Base-by-base conservation (phyloP, 2,888 invertebrate genomes). In the Hyposoter didymator region DNA sequence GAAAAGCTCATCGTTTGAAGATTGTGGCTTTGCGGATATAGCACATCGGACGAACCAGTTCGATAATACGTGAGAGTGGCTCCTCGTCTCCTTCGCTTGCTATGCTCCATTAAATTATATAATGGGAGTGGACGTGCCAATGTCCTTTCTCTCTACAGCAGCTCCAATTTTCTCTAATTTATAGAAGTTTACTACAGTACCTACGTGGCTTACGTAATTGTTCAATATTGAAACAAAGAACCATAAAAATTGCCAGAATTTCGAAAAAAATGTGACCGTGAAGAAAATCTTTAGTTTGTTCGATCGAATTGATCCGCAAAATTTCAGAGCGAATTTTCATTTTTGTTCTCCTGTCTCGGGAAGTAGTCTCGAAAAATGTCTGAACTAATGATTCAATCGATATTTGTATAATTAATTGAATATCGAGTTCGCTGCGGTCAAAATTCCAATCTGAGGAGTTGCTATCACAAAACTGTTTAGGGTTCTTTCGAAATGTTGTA, bases 51-150 rank as follows among this genome's bases (percentile, higher is more conserved):
- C 39, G 19, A 67, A 67, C 67, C 69, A 59, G 78, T 19, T 78
- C 69, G 69, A 55, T 81, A 35, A 66, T 81, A 62, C 49, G 69
- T 28, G 49, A 76, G 75, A 47, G 75, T 52, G 55, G 55, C 70
- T 49, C 62, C 19, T 49, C 62, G 55, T 73, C 39, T 62, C 47
- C 66, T 14, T 47, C 76, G 28, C 67, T 52, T 28, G 28, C 55
- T 43, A 64, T 59, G 78, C 66, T 82, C 78, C 72, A 82, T 82
- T 73, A 73, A 82, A 82, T 82, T 73, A 72, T 78, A 66, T 78
- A 67, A 82, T 82, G 78, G 66, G 45, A 78, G 72, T 82, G 78
- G 78, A 82, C 73, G 73, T 62, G 78, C 78, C 28, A 47, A 73
- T 66, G 75, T 55, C 67, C 78, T 78, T 82, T 78, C 72, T 52